Base-by-base conservation (phyloP, 2,888 invertebrate genomes). In the Eupithecia subfuscata region DNA sequence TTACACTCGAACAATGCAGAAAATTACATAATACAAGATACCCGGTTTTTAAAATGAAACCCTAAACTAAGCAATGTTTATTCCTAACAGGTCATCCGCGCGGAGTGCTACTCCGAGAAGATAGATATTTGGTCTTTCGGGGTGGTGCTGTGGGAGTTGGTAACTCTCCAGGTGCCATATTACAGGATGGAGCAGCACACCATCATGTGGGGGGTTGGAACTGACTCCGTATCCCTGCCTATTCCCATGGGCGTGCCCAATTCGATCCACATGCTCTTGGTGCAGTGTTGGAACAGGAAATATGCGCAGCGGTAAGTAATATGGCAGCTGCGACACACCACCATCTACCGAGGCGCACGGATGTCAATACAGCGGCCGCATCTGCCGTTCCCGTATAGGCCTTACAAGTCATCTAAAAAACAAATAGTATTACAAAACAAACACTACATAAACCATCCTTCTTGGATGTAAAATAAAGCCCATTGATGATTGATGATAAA, bases 81-180 rank as follows among this genome's bases (percentile, higher is more conserved):
- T 37, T 40, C 6, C 16, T 9, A 43, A 68, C 68, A 82, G 82
- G 98, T 99, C 63, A 99, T 99, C 82, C 96, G 99, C 77, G 98
- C 99, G 88, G 98, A 99, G 88, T 98, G 98, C 0, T 99, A 99
- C 91, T 99, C 98, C 0, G 99, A 99, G 89, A 98, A 99, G 90
- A 99, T 99, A 0, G 99, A 99, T 89, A 98, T 99, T 78, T 99
- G 99, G 99, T 99, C 99, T 0, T 99, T 97, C 88, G 99, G 99
- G 6, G 98, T 99, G 0, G 99, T 99, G 0, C 94, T 99, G 14
- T 99, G 99, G 99, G 99, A 99, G 92, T 95, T 99, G 84, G 93
- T 99, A 72, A 99, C 99, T 0, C 98, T 98, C 98, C 94, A 92
- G 77, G 83, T 92, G 0, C 94, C 94, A 0, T 94, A 91, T 77